Evolutionary conservation across 2,113 vertebrate species (phyloP).

Genomic region (Onychostruthus taczanowskii): DNA sequence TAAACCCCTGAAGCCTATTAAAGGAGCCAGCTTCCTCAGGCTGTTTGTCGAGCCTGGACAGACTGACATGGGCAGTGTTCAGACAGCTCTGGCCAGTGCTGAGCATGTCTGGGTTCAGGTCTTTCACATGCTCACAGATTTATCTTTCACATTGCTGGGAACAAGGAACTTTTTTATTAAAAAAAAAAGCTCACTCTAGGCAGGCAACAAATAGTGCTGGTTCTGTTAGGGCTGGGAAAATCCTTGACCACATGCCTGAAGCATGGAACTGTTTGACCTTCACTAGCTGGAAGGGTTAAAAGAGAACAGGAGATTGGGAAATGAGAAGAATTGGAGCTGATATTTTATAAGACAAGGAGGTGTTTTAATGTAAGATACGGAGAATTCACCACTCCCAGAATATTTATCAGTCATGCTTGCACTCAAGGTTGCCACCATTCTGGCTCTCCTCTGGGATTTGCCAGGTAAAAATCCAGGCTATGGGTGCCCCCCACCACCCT

Average conservation of each 20-base stretch:
- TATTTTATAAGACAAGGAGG: background rate
- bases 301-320: background rate
- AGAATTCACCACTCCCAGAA: background rate
- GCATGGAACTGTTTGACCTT: background rate
- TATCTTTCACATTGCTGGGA: background rate
- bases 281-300: background rate
- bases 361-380: background rate
- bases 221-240: background rate
- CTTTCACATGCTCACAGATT: background rate
- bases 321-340: background rate
- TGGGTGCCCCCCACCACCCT: background rate
- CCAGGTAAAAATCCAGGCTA: background rate
- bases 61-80: background rate
- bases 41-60: constrained; percentile 37
- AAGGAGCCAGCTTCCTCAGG: constrained; percentile 10
- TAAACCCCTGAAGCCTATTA: constrained; percentile 54
- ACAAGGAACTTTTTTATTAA: background rate
- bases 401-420: background rate
- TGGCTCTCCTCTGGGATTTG: background rate
- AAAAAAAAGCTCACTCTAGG: background rate
- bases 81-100: background rate
- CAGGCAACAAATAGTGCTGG: background rate
- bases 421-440: background rate
- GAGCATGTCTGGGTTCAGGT: background rate
- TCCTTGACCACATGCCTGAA: background rate